Evolutionary conservation across 2,888 invertebrate species (phyloP).

Genomic region (Leucoma salicis): DNA sequence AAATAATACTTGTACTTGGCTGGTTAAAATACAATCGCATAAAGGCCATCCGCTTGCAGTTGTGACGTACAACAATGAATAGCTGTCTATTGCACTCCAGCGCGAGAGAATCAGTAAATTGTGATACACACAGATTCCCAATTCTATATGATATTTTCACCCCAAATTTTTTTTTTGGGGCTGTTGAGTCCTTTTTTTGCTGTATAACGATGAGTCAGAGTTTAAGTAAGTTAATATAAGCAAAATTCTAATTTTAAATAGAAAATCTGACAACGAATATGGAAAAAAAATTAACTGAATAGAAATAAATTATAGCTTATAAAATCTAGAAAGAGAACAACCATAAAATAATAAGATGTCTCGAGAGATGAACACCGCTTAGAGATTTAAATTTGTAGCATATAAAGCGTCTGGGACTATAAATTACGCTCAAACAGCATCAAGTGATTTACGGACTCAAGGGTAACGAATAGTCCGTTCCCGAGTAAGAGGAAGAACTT

Average conservation of each 20-base stretch:
- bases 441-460: conserved; percentile 1
- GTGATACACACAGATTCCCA: conserved; percentile 18
- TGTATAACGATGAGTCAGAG: no score
- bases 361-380: not conserved
- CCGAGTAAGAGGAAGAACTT: conserved; percentile 12
- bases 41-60: conserved; percentile 11
- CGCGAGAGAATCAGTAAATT: conserved; percentile 15
- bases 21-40: not conserved
- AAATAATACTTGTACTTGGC: no score
- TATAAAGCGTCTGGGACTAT: conserved; percentile 1
- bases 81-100: conserved; percentile 11
- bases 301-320: not conserved
- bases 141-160: conserved; percentile 9
- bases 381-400: not conserved
- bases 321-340: no score
- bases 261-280: not conserved
- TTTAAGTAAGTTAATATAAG: no score
- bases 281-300: not conserved
- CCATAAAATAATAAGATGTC: not conserved
- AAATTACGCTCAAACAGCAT: not conserved
- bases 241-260: not conserved
- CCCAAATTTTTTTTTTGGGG: no score
- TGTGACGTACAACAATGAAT: conserved; percentile 26
- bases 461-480: not conserved
- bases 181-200: no score